Conservation (phyloP, 2,888 invertebrate species). For the Sphaerophoria rueppellii region DNA sequence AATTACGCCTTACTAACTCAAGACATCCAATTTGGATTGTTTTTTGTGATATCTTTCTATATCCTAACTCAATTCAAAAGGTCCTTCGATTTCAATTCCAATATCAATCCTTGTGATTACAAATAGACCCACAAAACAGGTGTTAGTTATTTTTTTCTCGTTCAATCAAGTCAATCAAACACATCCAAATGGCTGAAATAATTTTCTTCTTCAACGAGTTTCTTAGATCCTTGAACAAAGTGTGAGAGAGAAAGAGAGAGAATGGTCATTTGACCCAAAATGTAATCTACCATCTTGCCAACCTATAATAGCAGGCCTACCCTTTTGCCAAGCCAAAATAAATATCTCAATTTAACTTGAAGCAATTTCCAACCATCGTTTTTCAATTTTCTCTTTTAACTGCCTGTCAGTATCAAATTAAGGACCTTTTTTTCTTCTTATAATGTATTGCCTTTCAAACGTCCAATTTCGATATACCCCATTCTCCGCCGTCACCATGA, state of each 20-base stretch:
- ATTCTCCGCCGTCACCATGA: background rate
- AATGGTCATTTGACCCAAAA: background rate
- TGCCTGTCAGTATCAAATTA: conserved; percentile 35
- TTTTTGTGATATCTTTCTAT: too few species aligned
- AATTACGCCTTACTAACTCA: too few species aligned
- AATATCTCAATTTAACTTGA: conserved; percentile 25
- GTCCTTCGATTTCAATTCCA: too few species aligned
- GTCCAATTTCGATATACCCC: background rate
- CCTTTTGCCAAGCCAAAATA: conserved; percentile 14
- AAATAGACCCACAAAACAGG: background rate
- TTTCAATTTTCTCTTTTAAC: conserved; percentile 31
- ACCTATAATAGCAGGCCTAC: background rate
- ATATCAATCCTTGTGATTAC: too few species aligned
- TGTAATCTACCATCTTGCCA: background rate
- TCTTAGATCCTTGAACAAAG: background rate
- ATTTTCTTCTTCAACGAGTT: background rate
- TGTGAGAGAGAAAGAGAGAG: background rate
- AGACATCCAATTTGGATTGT: too few species aligned
- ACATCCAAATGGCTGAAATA: background rate
- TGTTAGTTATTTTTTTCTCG: background rate
- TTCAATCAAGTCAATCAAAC: background rate
- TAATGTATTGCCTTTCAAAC: conserved; percentile 35
- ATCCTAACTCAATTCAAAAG: too few species aligned
- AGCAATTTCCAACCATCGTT: conserved; percentile 23
- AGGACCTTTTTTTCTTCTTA: conserved; percentile 3